Conservation (phyloP, 2,888 invertebrate species). For the Mayetiola destructor region DNA sequence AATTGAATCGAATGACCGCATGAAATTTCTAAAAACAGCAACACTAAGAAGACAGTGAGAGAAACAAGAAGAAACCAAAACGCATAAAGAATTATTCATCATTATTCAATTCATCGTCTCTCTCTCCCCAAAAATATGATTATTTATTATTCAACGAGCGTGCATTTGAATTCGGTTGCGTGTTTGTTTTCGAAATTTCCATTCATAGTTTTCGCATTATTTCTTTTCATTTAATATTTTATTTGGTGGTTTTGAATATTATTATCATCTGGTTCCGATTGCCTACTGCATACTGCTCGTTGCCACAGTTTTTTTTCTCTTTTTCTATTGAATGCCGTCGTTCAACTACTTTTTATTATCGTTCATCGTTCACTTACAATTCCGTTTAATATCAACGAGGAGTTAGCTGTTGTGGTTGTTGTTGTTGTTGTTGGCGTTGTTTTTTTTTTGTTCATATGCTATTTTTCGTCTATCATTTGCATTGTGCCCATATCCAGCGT, state of each 20-base stretch:
- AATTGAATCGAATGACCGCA: conserved; percentile 6
- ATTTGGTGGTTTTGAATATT: conserved; percentile 5
- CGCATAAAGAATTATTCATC: neutral
- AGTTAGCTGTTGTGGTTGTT: neutral
- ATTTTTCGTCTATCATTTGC: neutral
- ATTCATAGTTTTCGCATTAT: too few species aligned
- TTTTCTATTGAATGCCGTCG: too few species aligned
- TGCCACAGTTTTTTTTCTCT: neutral
- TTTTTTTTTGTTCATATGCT: neutral
- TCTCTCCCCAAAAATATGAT: neutral
- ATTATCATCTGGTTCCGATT: too few species aligned
- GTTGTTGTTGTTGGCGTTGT: neutral
- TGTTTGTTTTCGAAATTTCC: too few species aligned
- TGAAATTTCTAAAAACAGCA: neutral
- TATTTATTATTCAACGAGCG: conserved; percentile 10
- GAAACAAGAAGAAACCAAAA: neutral
- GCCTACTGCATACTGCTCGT: too few species aligned
- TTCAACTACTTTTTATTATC: too few species aligned
- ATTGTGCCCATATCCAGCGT: too few species aligned
- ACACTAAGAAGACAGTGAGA: neutral
- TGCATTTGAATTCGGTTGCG: neutral
- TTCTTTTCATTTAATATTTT: neutral
- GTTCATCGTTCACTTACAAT: too few species aligned
- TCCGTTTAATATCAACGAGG: too few species aligned
- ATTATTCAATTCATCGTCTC: neutral